Conservation (phyloP, 2,888 invertebrate genomes). For the Chironomus riparius region DNA sequence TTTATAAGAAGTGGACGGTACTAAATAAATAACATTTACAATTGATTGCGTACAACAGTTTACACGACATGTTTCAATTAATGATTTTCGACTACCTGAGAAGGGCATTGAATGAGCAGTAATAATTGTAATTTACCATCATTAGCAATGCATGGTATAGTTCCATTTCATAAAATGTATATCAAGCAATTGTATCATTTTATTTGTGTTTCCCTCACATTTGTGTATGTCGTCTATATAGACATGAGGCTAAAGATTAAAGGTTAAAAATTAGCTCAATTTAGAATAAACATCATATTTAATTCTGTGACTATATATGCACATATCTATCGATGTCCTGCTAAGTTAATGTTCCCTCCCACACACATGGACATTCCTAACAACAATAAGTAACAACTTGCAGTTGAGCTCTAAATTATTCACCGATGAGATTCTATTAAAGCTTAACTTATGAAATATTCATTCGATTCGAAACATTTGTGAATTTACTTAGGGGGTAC, state of each 20-base stretch:
- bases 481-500: neutral
- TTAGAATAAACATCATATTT: conserved; percentile 2
- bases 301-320: neutral
- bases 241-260: neutral
- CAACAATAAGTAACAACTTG: neutral
- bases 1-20: neutral
- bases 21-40: neutral
- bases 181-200: no score
- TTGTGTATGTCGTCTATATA: neutral
- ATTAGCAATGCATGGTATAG: neutral
- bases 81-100: conserved; percentile 1
- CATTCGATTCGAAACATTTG: neutral
- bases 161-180: no score
- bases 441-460: conserved; percentile 17
- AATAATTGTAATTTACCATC: conserved; percentile 20
- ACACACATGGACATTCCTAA: neutral
- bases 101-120: neutral
- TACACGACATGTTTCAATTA: conserved; percentile 20
- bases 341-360: neutral
- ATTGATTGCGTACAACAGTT: neutral
- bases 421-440: conserved; percentile 13
- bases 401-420: conserved; percentile 8
- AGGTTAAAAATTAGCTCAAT: conserved; percentile 19
- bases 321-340: neutral
- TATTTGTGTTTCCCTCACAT: neutral